Evolutionary conservation across 2,888 invertebrate genomes (phyloP).

Genomic region (Crioceris asparagi): DNA sequence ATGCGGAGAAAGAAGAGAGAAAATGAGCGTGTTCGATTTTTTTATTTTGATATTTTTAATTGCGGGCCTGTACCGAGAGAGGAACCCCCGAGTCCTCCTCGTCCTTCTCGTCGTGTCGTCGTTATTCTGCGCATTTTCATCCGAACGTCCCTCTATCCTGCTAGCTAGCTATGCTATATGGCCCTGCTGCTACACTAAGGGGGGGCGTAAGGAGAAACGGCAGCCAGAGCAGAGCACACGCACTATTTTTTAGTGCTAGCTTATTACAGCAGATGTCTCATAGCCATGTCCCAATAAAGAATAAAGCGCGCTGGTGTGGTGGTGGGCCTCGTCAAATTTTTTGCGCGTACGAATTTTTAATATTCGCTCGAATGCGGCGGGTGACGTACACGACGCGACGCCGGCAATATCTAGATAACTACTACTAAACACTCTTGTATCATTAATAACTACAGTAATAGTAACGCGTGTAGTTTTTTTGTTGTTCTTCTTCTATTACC

Average conservation of each 20-base stretch:
- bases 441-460: too few species aligned
- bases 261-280: slow-evolving; percentile 56
- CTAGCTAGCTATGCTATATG: too few species aligned
- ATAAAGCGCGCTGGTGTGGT: too few species aligned
- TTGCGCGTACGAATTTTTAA: slow-evolving; percentile 41
- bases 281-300: slow-evolving; percentile 44
- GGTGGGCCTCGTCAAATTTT: slow-evolving; percentile 34
- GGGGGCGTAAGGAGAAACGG: slow-evolving; percentile 36
- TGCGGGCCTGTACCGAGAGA: slow-evolving; percentile 39
- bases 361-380: slow-evolving; percentile 30
- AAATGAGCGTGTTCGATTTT: slow-evolving; percentile 31
- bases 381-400: slow-evolving; percentile 1
- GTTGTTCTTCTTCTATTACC: too few species aligned
- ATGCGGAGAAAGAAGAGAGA: slow-evolving; percentile 6
- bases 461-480: too few species aligned
- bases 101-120: too few species aligned
- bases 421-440: too few species aligned
- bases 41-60: slow-evolving; percentile 46
- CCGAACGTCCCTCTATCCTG: too few species aligned
- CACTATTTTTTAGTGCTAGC: slow-evolving; percentile 55
- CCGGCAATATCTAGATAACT: too few species aligned
- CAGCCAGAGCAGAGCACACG: slow-evolving; percentile 35
- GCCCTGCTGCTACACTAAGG: slow-evolving; percentile 33
- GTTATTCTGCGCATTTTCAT: slow-evolving; percentile 51
- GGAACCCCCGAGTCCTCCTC: too few species aligned